Base-by-base conservation (phyloP, 2,113 vertebrate genomes). In the Micronycteris hirsuta region DNA sequence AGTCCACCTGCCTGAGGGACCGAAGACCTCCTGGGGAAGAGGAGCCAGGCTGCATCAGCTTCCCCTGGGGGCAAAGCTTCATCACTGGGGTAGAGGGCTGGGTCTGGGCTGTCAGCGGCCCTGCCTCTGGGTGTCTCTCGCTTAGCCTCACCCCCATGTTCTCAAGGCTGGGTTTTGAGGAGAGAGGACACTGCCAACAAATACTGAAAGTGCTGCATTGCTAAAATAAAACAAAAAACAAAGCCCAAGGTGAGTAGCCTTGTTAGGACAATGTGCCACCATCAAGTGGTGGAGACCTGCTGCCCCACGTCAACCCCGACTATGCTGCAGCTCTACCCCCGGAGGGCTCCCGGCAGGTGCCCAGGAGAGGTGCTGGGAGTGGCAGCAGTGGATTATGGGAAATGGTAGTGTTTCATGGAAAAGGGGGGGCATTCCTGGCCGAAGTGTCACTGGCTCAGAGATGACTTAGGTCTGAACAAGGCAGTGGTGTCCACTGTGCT, bases 131-230 rank as follows among this genome's bases (percentile, higher is more conserved):
- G 22, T 38, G 36, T 49, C 47, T 49, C 28, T 20, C 17, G 20
- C 82, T 93, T 58, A 74, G 33, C 36, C 31, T 82, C 16, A 31
- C n/a, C 3, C 11, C 20, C 12, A 70, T 4, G 28, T 7, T 5
- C 17, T 61, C 43, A 19, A 0, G 11, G 19, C 45, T 94, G 31
- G 11, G 15, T 84, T 92, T 74, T 54, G 81, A 87, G 54, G 38
- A 89, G 33, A 68, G 41, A 73, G 15, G 47, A 91, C 43, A 33
- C 24, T 78, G 12, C 77, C 68, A 78, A 20, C 15, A 95, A 94
- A 94, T 61, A 43, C 38, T 31, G 15, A 38, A 95, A 63, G 73
- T 58, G 20, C 31, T 33, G 4, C 22, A 65, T 36, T 54, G 13
- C 24, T 74, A 56, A 89, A 65, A 49, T 33, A 85, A 96, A 88